These are phyloP conservation scores for Phoenicopterus ruber DNA, from an alignment of 2,113 vertebrate species.

Conservation along the genomic window DNA sequence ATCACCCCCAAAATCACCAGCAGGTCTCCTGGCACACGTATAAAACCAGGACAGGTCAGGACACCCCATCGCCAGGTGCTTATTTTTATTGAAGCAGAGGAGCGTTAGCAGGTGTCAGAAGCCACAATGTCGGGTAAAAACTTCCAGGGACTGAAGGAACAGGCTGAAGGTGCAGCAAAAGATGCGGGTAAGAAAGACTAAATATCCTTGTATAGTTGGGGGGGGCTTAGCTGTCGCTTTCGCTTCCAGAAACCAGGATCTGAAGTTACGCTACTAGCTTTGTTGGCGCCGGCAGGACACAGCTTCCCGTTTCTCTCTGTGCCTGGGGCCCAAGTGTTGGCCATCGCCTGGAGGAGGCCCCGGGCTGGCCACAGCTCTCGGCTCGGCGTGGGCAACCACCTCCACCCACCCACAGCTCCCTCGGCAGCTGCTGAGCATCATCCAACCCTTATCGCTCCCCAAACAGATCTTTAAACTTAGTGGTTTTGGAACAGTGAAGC, in stretches of 20 bases:
- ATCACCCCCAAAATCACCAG: not conserved
- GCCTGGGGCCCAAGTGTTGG: not conserved
- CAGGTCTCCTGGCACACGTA: not conserved
- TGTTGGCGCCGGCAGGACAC: rapidly evolving
- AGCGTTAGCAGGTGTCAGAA: not conserved
- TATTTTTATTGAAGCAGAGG: not conserved
- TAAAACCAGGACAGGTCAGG: slow-evolving; percentile 11
- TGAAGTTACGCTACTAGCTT: not conserved
- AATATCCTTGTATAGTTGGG: not conserved
- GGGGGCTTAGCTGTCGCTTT: not conserved
- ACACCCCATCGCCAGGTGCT: not conserved
- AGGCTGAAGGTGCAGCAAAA: slow-evolving; percentile 45
- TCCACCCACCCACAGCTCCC: not conserved
- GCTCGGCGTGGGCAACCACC: not conserved
- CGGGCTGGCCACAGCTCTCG: not conserved
- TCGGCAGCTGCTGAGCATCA: not conserved
- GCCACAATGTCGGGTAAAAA: not conserved
- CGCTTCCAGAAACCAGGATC: not conserved
- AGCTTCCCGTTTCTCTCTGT: not conserved
- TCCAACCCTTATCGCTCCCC: no score
- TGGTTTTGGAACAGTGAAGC: not conserved
- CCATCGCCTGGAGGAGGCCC: not conserved
- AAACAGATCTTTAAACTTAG: not conserved
- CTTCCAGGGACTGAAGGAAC: slow-evolving; percentile 46
- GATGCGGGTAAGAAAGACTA: slow-evolving; percentile 49